Evolutionary conservation across 1,140 invertebrate species (phyloP).

Genomic region (Drosophila mojavensis): DNA sequence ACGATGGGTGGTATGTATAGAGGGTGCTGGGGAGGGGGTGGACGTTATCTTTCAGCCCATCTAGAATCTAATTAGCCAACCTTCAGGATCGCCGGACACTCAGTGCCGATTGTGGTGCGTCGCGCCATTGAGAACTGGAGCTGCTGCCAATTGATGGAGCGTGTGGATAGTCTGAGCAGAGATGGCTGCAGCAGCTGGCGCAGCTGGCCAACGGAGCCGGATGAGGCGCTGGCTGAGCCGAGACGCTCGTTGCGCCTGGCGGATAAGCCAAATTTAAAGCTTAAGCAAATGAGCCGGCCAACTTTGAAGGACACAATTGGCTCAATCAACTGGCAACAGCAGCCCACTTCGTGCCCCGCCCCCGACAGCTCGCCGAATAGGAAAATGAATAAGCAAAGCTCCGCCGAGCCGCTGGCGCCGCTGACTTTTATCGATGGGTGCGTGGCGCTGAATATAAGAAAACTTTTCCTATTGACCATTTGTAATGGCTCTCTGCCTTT

Average conservation of each 20-base stretch:
- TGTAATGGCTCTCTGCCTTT: slow-evolving; percentile 31
- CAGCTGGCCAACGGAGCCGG: slow-evolving; percentile 9
- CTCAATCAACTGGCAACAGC: slow-evolving; percentile 61
- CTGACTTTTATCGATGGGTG: slow-evolving; percentile 36
- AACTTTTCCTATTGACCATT: slow-evolving; percentile 41
- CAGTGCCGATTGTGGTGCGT: slow-evolving; percentile 38
- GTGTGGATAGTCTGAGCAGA: background rate
- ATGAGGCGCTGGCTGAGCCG: background rate
- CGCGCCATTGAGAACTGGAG: slow-evolving; percentile 28
- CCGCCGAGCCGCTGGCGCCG: background rate
- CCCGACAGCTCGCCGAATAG: slow-evolving; percentile 4
- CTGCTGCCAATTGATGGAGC: slow-evolving; percentile 39
- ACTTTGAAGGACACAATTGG: slow-evolving; percentile 36
- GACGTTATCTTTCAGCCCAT: background rate
- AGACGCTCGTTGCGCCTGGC: slow-evolving; percentile 33
- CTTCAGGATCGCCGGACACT: slow-evolving; percentile 43
- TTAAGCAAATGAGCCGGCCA: slow-evolving; percentile 29
- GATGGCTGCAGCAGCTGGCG: slow-evolving; percentile 39
- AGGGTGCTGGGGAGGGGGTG: no score
- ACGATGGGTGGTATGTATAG: slow-evolving; percentile 32
- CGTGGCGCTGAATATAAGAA: slow-evolving; percentile 11
- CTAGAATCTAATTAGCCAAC: slow-evolving; percentile 23
- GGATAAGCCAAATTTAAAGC: slow-evolving; percentile 44
- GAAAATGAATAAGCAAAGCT: slow-evolving; percentile 30
- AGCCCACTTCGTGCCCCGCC: background rate